These are phyloP conservation scores for Pinna nobilis DNA, from an alignment of 1,140 invertebrate species.

Conservation along the genomic window DNA sequence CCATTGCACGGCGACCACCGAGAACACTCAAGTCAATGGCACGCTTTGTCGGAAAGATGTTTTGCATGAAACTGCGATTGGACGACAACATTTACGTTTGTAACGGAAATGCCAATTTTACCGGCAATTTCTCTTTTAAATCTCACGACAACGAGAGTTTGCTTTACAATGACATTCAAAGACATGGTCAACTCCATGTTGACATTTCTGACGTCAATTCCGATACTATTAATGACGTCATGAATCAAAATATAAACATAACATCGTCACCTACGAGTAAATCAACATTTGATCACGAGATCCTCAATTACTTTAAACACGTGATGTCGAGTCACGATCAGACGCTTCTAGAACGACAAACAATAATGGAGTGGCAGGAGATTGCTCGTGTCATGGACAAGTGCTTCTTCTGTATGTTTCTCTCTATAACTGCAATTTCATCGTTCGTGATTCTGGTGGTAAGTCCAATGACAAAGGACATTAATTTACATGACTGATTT, in stretches of 20 bases:
- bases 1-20: slow-evolving; percentile 58
- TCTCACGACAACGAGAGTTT: slow-evolving; percentile 40
- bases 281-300: slow-evolving; percentile 55
- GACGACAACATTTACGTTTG: slow-evolving; percentile 11
- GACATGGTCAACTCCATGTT: slow-evolving; percentile 29
- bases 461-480: slow-evolving; percentile 63
- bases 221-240: slow-evolving; percentile 41
- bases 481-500: slow-evolving; percentile 27
- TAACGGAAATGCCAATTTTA: slow-evolving; percentile 2
- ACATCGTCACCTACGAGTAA: slow-evolving; percentile 14
- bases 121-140: slow-evolving; percentile 23
- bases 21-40: slow-evolving; percentile 50
- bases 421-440: slow-evolving; percentile 52
- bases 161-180: slow-evolving; percentile 30
- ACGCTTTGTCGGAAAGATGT: slow-evolving; percentile 35
- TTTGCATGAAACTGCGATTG: slow-evolving; percentile 52
- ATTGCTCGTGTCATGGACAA: slow-evolving; percentile 64
- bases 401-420: slow-evolving; percentile 61
- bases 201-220: slow-evolving; percentile 27
- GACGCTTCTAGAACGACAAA: slow-evolving; percentile 45
- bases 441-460: slow-evolving; percentile 59
- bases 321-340: slow-evolving; percentile 59
- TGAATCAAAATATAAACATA: slow-evolving; percentile 45
- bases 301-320: slow-evolving; percentile 58
- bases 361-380: slow-evolving; percentile 65